Conservation (phyloP, 1,140 invertebrate genomes). For the Pogonomyrmex californicus region DNA sequence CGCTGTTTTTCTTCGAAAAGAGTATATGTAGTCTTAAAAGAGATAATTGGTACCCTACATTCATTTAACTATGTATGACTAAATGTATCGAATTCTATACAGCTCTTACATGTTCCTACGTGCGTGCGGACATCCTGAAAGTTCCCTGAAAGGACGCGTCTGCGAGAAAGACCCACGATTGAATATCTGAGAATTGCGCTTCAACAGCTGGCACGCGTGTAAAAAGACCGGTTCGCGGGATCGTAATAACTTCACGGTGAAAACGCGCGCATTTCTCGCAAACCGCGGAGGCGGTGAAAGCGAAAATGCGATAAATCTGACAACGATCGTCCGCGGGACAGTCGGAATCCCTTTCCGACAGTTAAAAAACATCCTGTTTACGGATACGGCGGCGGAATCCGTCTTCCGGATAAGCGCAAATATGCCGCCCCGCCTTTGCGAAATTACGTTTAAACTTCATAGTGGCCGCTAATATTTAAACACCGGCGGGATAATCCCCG, state of each 20-base stretch:
- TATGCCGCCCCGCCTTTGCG: too few relatives aligned
- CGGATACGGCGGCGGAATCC: not conserved
- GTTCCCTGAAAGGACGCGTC: not conserved
- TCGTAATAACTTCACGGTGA: constrained; percentile 45
- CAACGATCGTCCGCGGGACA: not conserved
- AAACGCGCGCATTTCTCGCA: constrained; percentile 16
- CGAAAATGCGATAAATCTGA: constrained; percentile 54
- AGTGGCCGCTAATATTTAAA: constrained; percentile 4
- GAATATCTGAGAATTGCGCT: not conserved
- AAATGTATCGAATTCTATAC: too few relatives aligned
- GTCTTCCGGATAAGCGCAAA: not conserved
- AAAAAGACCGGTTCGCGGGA: constrained; percentile 2
- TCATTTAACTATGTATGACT: too few relatives aligned
- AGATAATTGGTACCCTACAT: too few relatives aligned
- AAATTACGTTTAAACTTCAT: constrained; percentile 15
- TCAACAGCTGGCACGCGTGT: not conserved
- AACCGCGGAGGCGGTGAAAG: constrained; percentile 45
- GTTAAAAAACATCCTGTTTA: constrained; percentile 62
- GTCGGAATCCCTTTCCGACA: constrained; percentile 6
- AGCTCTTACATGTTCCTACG: too few relatives aligned
- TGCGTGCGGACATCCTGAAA: not conserved
- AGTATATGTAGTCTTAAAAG: too few relatives aligned
- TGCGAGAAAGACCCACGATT: not conserved
- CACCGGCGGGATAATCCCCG: not conserved
- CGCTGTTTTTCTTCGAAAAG: too few relatives aligned